Evolutionary conservation across 2,888 invertebrate genomes (phyloP).

Genomic region (Octonoba sinensis): DNA sequence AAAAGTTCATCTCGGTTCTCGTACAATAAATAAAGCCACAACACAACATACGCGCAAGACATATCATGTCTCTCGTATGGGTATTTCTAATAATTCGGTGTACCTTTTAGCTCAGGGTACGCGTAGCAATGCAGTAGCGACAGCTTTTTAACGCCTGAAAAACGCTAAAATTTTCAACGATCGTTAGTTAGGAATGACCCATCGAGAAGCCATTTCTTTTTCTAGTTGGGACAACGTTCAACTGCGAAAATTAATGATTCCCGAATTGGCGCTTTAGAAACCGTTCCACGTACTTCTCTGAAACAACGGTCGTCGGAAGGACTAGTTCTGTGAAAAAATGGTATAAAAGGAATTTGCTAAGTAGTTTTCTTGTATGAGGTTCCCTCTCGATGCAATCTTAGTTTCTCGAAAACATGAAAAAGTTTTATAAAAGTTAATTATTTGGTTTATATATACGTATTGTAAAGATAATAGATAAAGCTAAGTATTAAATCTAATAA

Average conservation of each 20-base stretch:
- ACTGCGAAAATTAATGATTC: constrained; percentile 44
- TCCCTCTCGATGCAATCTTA: too few relatives aligned
- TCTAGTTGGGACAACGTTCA: background rate
- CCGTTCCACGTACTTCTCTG: constrained; percentile 19
- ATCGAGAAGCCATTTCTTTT: background rate
- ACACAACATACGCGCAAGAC: too few relatives aligned
- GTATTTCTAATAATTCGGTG: too few relatives aligned
- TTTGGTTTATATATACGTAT: too few relatives aligned
- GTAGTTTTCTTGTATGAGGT: too few relatives aligned
- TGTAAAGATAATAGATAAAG: too few relatives aligned
- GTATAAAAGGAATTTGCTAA: background rate
- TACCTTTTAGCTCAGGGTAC: background rate
- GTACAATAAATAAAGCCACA: too few relatives aligned
- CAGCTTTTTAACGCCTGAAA: constrained; percentile 39
- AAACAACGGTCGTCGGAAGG: constrained; percentile 9
- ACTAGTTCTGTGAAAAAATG: background rate
- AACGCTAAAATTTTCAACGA: constrained; percentile 46
- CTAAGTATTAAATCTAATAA: too few relatives aligned
- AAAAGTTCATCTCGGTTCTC: too few relatives aligned
- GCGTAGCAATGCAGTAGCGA: constrained; percentile 44
- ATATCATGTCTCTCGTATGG: too few relatives aligned
- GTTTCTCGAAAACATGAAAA: too few relatives aligned
- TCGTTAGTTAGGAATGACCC: constrained; percentile 9
- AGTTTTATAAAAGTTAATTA: too few relatives aligned
- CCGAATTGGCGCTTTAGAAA: background rate